phyloP scores from a whole-genome alignment of 1,140 invertebrate species.

The Phortica variegata region DNA sequence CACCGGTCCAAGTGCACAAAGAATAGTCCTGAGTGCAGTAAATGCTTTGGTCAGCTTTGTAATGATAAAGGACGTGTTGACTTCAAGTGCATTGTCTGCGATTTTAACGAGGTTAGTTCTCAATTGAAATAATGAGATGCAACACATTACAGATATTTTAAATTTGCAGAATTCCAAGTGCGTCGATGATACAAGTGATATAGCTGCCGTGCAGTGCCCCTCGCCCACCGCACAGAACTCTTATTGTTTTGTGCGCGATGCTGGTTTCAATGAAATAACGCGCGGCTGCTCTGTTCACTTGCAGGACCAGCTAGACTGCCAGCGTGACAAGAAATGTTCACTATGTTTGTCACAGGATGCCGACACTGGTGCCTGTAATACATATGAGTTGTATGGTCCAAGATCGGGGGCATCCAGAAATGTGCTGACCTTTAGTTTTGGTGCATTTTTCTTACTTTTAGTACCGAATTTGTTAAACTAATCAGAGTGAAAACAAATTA shows the following conservation, averaged over 20 bases:
- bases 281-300: slow-evolving; percentile 33
- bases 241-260: slow-evolving; percentile 37
- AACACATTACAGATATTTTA: background rate
- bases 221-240: slow-evolving; percentile 39
- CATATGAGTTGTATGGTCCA: slow-evolving; percentile 16
- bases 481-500: no score
- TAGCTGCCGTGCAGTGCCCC: slow-evolving; percentile 26
- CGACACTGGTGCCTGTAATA: slow-evolving; percentile 32
- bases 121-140: background rate
- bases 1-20: slow-evolving; percentile 6
- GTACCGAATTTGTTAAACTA: slow-evolving; percentile 10
- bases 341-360: slow-evolving; percentile 34
- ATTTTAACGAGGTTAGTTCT: slow-evolving; percentile 26
- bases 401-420: slow-evolving; percentile 14
- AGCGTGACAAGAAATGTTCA: slow-evolving; percentile 25
- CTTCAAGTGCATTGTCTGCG: slow-evolving; percentile 41
- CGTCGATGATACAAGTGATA: slow-evolving; percentile 5
- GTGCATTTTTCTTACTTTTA: no score
- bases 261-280: background rate
- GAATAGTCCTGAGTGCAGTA: slow-evolving; percentile 25
- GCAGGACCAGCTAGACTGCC: slow-evolving; percentile 31
- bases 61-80: slow-evolving; percentile 41
- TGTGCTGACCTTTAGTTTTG: no score
- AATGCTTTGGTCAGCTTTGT: slow-evolving; percentile 38
- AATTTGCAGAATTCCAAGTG: slow-evolving; percentile 21